phyloP scores from a whole-genome alignment of 2,113 vertebrate genomes.

The Guaruba guarouba region DNA sequence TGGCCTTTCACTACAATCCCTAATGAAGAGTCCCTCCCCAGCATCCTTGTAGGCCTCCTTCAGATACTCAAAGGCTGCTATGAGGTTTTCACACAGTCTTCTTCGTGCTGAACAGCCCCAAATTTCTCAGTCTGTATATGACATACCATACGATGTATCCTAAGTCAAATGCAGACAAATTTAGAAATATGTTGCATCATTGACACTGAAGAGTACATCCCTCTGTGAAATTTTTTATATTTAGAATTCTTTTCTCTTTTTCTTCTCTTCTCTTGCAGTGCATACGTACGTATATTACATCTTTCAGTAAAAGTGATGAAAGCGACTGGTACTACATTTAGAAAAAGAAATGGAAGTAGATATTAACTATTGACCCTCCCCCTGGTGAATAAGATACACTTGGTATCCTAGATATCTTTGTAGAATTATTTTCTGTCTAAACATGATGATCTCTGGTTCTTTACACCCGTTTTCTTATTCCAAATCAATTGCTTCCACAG shows the following conservation, averaged over 20 bases:
- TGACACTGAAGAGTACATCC: neutral
- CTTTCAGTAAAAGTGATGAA: neutral
- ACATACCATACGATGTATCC: neutral
- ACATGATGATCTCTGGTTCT: neutral
- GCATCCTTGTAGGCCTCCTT: no score
- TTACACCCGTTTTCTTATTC: neutral
- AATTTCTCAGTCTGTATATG: neutral
- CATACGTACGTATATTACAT: neutral
- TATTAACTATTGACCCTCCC: fast-evolving
- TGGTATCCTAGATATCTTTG: neutral
- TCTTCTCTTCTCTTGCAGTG: neutral
- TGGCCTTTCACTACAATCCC: neutral
- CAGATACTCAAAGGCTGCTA: no score
- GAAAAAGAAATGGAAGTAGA: neutral
- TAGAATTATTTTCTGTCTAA: neutral
- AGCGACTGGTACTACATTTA: neutral
- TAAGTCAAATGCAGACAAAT: neutral
- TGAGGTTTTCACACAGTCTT: no score
- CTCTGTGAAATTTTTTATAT: neutral
- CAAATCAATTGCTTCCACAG: neutral
- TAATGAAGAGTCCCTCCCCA: neutral
- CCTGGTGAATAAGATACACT: neutral
- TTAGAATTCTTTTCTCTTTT: neutral
- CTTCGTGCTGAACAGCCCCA: no score
- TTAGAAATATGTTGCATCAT: neutral